Conservation (phyloP, 2,113 vertebrate species). For the Prinia subflava region DNA sequence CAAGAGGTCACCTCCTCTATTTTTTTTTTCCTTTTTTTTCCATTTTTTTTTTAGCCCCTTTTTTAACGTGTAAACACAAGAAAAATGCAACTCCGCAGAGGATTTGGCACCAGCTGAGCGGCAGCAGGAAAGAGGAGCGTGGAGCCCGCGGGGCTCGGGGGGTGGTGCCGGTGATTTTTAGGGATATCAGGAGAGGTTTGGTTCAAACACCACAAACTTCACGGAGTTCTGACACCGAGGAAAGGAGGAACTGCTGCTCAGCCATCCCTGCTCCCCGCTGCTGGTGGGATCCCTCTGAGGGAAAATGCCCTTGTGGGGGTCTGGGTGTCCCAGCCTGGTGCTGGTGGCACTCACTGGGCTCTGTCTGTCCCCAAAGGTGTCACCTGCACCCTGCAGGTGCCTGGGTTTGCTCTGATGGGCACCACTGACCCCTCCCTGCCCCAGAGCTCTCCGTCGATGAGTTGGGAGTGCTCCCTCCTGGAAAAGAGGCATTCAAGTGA, state of each 20-base stretch:
- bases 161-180: background rate
- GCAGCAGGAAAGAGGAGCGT: background rate
- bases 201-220: background rate
- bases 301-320: background rate
- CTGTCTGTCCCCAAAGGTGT: background rate
- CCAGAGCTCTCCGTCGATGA: fast-evolving
- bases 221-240: fast-evolving
- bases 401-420: background rate
- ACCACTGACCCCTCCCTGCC: background rate
- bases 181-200: fast-evolving
- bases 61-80: constrained; percentile 67
- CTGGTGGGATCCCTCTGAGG: fast-evolving
- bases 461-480: background rate
- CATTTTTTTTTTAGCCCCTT: background rate
- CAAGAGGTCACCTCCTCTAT: constrained; percentile 58
- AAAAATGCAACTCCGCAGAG: constrained; percentile 52
- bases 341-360: background rate
- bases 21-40: background rate
- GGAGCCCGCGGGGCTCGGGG: background rate
- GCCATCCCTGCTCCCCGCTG: fast-evolving
- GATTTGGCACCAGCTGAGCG: constrained; percentile 55
- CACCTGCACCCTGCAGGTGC: background rate
- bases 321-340: background rate
- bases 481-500: background rate
- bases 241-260: fast-evolving